These are phyloP conservation scores for Myotis planiceps DNA, from an alignment of 2,797 vertebrate species.

Conservation along the genomic window DNA sequence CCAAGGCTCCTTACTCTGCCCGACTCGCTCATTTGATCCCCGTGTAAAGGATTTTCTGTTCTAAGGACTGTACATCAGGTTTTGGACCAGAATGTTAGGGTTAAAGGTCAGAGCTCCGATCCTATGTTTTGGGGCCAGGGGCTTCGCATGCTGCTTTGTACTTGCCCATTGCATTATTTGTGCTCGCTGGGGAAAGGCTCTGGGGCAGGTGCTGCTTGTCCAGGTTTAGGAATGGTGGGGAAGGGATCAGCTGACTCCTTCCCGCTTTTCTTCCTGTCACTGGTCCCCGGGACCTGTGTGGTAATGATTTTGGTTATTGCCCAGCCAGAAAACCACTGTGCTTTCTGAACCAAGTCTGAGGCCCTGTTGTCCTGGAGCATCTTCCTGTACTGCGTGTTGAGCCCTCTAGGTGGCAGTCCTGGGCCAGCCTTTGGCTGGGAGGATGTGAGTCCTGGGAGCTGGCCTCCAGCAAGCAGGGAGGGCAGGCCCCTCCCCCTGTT, in stretches of 20 bases:
- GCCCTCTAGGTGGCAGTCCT: conserved; percentile 86
- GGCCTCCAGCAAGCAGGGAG: neutral
- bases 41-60: neutral
- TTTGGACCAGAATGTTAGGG: neutral
- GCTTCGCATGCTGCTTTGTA: neutral
- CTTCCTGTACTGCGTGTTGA: neutral
- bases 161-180: neutral
- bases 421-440: conserved; percentile 52
- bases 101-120: neutral
- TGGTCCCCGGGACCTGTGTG: neutral
- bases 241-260: neutral
- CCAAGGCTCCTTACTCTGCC: too few relatives aligned
- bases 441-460: fast-evolving
- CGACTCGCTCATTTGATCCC: neutral
- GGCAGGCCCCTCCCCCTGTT: neutral
- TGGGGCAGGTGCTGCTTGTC: neutral
- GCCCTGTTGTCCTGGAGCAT: neutral
- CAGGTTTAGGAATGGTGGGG: neutral
- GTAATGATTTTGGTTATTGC: neutral
- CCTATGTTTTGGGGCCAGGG: neutral
- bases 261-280: neutral
- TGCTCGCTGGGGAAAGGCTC: neutral
- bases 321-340: neutral
- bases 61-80: neutral
- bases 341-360: neutral